Evolutionary conservation across 2,113 vertebrate genomes (phyloP), one percentile per base, ranked within the genome.

Genomic region (Phalacrocorax pelagicus): DNA sequence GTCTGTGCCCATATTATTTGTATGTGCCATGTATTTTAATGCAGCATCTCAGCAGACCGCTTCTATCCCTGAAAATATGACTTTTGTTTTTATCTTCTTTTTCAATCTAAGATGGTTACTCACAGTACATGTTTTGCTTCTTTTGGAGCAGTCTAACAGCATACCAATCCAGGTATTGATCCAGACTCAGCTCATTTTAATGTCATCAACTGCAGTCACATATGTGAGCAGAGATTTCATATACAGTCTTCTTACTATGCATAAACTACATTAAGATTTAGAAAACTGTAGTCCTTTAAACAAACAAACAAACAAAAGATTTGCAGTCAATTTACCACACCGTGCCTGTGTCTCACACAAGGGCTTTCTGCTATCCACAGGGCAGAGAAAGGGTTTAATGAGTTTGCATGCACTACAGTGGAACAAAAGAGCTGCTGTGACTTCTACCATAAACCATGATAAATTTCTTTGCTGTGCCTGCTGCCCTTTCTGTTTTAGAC

Each of bases 91-190:
- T 11, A 80, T 81, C 94, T 61, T 80, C 26, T 79, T 85, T 85
- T 70, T 70, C 42, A 81, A 62, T 49, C 44, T 47, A 79, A 58
- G 58, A 44, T 9, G 21, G 34, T 65, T 81, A 90, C 67, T 93
- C 86, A 47, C 15, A 79, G 51, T 46, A 36, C 11, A 10, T 20
- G 36, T 59, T 94, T 92, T 61, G 24, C 55, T 81, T 89, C 81
- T 88, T 80, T 74, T 67, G 65, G 69, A 87, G 27, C 27, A 89
- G 46, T 36, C 81, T 71, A 78, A 30, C 65, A 81, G 81, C 63
- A 89, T 54, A 91, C 12, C 59, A 78, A 66, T 67, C 23, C 90
- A 96, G 46, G 42, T 91, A 97, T 78, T 71, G 94, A 92, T 93
- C 72, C 73, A 77, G 62, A 66, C 61, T 82, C n/a, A 34, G 46